phyloP scores from a whole-genome alignment of 2,113 vertebrate species.

The Oreochromis aureus region DNA sequence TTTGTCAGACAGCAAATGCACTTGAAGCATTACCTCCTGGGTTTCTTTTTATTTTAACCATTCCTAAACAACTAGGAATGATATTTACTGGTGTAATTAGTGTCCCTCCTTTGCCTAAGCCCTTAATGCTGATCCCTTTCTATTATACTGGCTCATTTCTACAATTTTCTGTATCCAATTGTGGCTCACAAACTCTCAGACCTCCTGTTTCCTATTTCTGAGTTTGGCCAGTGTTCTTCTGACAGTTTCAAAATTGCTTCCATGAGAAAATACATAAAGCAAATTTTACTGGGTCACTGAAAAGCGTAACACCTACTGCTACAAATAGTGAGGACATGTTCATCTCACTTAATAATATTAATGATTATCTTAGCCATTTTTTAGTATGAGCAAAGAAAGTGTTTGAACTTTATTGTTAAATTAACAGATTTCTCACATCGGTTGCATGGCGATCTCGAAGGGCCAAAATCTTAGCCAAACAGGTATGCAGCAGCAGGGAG shows the following conservation, averaged over 20 bases:
- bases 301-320: neutral
- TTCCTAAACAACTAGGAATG: neutral
- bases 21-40: neutral
- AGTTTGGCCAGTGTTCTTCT: neutral
- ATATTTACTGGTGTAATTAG: neutral
- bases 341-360: neutral
- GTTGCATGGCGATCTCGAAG: neutral
- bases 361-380: neutral
- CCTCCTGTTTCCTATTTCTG: neutral
- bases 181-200: neutral
- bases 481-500: neutral
- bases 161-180: neutral
- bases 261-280: rapidly evolving
- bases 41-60: neutral
- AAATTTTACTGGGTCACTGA: neutral
- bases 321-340: neutral
- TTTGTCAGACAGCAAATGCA: neutral
- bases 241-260: neutral
- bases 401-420: neutral
- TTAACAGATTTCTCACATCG: neutral
- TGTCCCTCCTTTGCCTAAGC: neutral
- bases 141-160: neutral
- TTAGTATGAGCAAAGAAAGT: neutral
- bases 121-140: neutral
- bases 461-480: neutral